Conservation (phyloP, 2,888 invertebrate genomes). For the Nymphalis polychloros region DNA sequence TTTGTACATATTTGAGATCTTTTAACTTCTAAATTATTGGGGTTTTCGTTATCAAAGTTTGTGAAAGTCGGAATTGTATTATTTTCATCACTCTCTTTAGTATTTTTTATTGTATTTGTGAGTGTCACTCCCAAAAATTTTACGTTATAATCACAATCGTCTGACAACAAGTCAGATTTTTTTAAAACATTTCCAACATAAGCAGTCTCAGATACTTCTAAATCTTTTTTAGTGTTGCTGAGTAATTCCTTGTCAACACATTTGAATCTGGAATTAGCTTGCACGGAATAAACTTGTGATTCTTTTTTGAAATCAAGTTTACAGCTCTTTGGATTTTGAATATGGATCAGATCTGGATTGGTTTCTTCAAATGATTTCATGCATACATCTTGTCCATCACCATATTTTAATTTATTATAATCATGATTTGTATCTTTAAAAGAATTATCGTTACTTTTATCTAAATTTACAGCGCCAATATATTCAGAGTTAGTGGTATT, state of each 20-base stretch:
- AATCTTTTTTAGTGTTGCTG: slow-evolving; percentile 21
- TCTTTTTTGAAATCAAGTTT: slow-evolving; percentile 19
- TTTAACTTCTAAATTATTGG: slow-evolving; percentile 10
- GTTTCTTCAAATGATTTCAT: slow-evolving; percentile 37
- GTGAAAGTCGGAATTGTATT: background rate
- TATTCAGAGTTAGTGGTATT: slow-evolving; percentile 58
- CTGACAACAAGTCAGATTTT: slow-evolving; percentile 41
- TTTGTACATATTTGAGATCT: background rate
- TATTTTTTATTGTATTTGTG: slow-evolving; percentile 43
- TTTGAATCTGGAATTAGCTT: slow-evolving; percentile 6
- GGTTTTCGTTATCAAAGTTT: background rate
- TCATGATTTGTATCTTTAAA: slow-evolving; percentile 47
- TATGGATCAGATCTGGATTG: slow-evolving; percentile 7
- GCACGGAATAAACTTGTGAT: slow-evolving; percentile 23
- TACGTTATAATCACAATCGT: slow-evolving; percentile 55
- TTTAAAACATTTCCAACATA: slow-evolving; percentile 39
- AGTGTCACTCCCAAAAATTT: slow-evolving; percentile 71
- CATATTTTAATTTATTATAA: slow-evolving; percentile 26
- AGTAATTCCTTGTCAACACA: slow-evolving; percentile 15
- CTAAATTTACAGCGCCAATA: slow-evolving; percentile 62
- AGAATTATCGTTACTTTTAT: slow-evolving; percentile 58
- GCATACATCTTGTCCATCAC: slow-evolving; percentile 30
- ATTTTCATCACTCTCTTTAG: slow-evolving; percentile 20
- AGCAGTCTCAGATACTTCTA: slow-evolving; percentile 26
- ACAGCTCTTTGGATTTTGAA: slow-evolving; percentile 19